These are phyloP conservation scores for Lophochroa leadbeateri DNA, from an alignment of 2,113 vertebrate species.

Conservation along the genomic window DNA sequence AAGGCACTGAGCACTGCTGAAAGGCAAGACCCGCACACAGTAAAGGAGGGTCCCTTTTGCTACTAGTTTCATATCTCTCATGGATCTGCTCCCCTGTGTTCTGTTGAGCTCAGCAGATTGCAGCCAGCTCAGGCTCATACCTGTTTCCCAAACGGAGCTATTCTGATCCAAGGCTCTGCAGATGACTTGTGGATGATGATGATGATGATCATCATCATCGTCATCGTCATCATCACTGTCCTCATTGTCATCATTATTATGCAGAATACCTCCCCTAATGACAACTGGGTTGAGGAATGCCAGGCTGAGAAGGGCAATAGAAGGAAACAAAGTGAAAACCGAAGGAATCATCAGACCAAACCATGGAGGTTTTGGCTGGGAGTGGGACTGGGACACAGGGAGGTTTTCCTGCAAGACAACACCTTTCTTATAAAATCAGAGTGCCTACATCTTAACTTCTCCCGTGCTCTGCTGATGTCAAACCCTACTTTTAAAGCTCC, in stretches of 20 bases:
- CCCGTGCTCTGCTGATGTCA: fast-evolving
- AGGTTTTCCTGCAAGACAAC: background rate
- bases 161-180: background rate
- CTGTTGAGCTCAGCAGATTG: background rate
- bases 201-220: too few relatives aligned
- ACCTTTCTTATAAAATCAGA: fast-evolving
- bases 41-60: background rate
- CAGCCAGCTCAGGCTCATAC: background rate
- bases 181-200: background rate
- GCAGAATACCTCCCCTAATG: background rate
- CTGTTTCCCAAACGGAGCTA: fast-evolving
- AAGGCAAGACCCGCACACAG: background rate
- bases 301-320: background rate
- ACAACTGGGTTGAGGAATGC: background rate
- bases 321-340: background rate
- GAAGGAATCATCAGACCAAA: background rate
- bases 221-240: background rate
- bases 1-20: background rate
- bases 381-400: fast-evolving
- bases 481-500: background rate
- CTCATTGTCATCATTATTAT: too few relatives aligned
- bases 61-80: background rate
- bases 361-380: fast-evolving
- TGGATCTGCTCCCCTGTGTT: background rate
- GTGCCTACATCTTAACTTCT: background rate